Conservation (phyloP, 1,140 invertebrate genomes). For the Ceratitis capitata region DNA sequence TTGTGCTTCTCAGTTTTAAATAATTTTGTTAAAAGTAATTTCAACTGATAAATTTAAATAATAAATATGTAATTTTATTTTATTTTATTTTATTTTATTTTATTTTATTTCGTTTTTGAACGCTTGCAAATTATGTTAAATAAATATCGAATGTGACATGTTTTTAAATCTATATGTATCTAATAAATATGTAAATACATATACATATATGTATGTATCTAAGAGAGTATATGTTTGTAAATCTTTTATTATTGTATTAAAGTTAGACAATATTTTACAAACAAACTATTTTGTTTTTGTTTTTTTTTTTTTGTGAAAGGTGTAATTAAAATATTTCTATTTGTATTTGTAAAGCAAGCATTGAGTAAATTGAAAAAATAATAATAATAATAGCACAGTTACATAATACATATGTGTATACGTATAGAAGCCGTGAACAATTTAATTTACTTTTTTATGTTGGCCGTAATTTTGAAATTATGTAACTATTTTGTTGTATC, state of each 20-base stretch:
- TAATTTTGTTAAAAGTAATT: not conserved
- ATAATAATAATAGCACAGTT: too few species aligned
- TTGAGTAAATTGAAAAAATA: not conserved
- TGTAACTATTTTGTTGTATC: not conserved
- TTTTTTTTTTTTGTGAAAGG: not conserved
- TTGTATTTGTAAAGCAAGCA: not conserved
- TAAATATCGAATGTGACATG: not conserved
- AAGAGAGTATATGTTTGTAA: not conserved
- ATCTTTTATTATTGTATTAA: not conserved
- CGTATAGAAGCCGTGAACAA: conserved; percentile 8
- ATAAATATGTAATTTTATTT: too few species aligned
- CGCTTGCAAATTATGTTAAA: not conserved
- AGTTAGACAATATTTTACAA: not conserved
- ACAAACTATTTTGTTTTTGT: not conserved
- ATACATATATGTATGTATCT: too few species aligned
- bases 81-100: not conserved
- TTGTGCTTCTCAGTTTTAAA: not conserved
- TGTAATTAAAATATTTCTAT: not conserved
- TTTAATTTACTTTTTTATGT: not conserved
- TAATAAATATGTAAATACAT: not conserved
- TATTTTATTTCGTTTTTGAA: not conserved
- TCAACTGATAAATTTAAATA: too few species aligned
- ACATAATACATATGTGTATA: too few species aligned
- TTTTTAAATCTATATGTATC: not conserved
- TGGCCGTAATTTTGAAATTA: not conserved